A percentile compares a stretch with the other conserved stretches of the same genome.
Evolutionary conservation across 2,888 invertebrate genomes (phyloP).

Genomic region (Cistogaster globosa): DNA sequence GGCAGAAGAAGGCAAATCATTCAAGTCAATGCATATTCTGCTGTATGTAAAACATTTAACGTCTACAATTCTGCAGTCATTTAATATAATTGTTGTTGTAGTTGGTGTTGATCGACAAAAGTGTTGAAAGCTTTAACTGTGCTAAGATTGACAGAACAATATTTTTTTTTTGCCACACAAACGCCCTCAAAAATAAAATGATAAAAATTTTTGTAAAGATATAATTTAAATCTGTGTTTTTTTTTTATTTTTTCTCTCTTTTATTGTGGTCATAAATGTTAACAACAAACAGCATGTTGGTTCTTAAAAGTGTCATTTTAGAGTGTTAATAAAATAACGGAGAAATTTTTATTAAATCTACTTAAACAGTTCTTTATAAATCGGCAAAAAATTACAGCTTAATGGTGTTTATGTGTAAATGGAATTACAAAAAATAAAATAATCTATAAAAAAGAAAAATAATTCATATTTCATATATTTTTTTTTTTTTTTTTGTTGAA

Average conservation of each 20-base stretch:
- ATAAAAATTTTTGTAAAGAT: slow-evolving; percentile 32
- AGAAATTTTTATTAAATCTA: slow-evolving; percentile 47
- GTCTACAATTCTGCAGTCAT: slow-evolving; percentile 4
- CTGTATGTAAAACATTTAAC: background rate
- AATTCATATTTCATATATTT: no score
- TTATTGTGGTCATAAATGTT: slow-evolving; percentile 60
- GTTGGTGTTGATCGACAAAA: slow-evolving; percentile 20
- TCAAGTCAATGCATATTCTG: slow-evolving; percentile 1
- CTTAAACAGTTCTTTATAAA: slow-evolving; percentile 14
- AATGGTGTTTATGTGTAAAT: no score
- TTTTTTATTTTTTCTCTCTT: background rate
- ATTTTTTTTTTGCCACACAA: background rate
- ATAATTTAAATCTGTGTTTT: slow-evolving; percentile 17
- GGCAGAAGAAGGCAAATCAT: no score
- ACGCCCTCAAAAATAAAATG: slow-evolving; percentile 18
- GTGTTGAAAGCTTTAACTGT: slow-evolving; percentile 50
- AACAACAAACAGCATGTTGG: slow-evolving; percentile 54
- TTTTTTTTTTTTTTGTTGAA: no score
- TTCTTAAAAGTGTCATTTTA: slow-evolving; percentile 62
- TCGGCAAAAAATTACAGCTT: background rate
- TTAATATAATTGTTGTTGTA: slow-evolving; percentile 20
- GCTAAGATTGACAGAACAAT: slow-evolving; percentile 43
- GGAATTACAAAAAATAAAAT: no score
- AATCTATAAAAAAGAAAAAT: no score
- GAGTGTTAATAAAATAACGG: slow-evolving; percentile 63